Conservation (phyloP, 35 echinoderm and acorn worm genomes). For the Hemicentrotus pulcherrimus region DNA sequence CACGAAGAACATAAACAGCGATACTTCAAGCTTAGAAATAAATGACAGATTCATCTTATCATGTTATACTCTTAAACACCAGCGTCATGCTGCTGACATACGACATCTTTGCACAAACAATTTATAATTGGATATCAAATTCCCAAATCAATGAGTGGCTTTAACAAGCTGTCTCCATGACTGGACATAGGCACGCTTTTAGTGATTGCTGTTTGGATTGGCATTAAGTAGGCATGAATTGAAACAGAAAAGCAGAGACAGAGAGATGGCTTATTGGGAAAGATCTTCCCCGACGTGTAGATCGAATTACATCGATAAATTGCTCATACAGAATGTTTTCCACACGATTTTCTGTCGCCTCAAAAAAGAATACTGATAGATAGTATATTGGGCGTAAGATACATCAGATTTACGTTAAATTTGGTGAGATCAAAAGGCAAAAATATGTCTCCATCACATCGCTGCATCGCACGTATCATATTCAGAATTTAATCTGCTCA, state of each 20-base stretch:
- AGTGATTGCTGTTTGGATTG: not conserved
- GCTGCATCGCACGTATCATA: too few relatives aligned
- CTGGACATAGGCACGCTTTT: not conserved
- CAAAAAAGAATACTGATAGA: not conserved
- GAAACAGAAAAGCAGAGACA: not conserved
- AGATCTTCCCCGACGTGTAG: not conserved
- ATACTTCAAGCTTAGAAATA: not conserved
- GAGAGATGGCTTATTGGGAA: not conserved
- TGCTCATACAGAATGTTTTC: not conserved
- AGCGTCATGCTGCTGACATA: not conserved
- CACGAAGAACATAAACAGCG: not conserved
- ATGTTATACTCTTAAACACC: not conserved
- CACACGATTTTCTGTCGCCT: not conserved
- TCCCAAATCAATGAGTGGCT: not conserved
- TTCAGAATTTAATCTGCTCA: too few relatives aligned
- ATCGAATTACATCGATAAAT: not conserved
- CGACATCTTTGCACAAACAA: not conserved
- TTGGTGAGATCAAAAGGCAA: not conserved
- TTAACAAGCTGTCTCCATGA: not conserved
- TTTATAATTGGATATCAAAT: slow-evolving; percentile 6
- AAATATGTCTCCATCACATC: not conserved
- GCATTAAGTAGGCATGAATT: not conserved
- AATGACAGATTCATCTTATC: not conserved
- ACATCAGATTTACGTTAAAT: not conserved
- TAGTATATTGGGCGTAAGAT: not conserved